Base-by-base conservation (phyloP, 2,113 vertebrate genomes). In the Rhombomys opimus region DNA sequence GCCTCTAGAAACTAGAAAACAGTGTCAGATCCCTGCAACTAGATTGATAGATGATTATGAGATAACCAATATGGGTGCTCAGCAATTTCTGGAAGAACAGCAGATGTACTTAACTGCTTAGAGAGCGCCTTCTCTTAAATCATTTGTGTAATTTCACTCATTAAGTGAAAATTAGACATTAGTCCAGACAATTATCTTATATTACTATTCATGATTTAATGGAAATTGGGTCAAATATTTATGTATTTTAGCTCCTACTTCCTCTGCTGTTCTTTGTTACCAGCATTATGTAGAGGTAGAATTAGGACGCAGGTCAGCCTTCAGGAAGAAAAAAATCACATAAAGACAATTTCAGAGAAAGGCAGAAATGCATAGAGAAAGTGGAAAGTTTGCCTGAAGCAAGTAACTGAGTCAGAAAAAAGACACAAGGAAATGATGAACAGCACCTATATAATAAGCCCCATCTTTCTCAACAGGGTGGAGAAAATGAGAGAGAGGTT, bases 181-280 rank as follows among this genome's bases (percentile, higher is more conserved):
- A 57, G 20, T 82, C 25, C 13, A 50, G 20, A 78, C 61, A 78
- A 35, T 85, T 76, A 23, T 61, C 70, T 87, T 57, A 50, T 88
- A 86, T 70, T 84, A 11, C 78, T 96, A 70, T 84, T 96, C 68
- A 95, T 70, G 65, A 87, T 4, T 30, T n/a, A 54, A 27, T 95
- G 3, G n/a, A 86, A 91, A 87, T 93, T 70, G 78, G 75, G n/a
- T 63, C 54, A 94, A 89, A 94, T 18, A 41, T 35, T 41, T 59
- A 70, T 59, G 10, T 27, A 63, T 90, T 65, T 80, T 10, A 67
- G 35, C 38, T 89, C 22, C n/a, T 22, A 78, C 7, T 78, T 12
- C 3, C 32, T 25, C 2, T 76, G n/a, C 18, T 52, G n/a, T 38
- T 10, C 20, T 68, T 91, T 54, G 17, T 59, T 63, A 78, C 92